These are phyloP conservation scores for Periophthalmus magnuspinnatus DNA, from an alignment of 2,797 vertebrate genomes.

Conservation along the genomic window DNA sequence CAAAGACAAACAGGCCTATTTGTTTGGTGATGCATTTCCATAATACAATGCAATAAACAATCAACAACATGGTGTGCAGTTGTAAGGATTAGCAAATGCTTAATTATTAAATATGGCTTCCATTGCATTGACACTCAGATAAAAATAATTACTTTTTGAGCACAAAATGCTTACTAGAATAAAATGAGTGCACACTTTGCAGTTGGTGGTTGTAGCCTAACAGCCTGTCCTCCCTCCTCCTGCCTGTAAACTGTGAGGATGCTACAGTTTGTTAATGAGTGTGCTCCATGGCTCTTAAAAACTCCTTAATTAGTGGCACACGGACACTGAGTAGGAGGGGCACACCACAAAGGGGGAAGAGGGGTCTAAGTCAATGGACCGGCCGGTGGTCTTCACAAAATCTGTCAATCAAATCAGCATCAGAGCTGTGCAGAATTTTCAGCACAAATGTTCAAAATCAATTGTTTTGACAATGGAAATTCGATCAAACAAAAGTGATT, in stretches of 20 bases:
- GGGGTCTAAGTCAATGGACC: constrained; percentile 28
- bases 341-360: background rate
- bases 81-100: constrained; percentile 18
- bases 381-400: constrained; percentile 15
- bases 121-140: constrained; percentile 7
- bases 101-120: constrained; percentile 1
- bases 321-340: constrained; percentile 54
- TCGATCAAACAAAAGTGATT: constrained; percentile 70
- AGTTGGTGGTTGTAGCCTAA: constrained; percentile 24
- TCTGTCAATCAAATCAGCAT: constrained; percentile 23
- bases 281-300: constrained; percentile 65
- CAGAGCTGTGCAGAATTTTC: constrained; percentile 31
- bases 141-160: constrained; percentile 8
- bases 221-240: constrained; percentile 27
- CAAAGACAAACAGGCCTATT: constrained; percentile 75
- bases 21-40: constrained; percentile 77
- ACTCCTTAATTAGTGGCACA: constrained; percentile 79
- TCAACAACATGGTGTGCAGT: constrained; percentile 34
- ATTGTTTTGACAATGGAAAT: constrained; percentile 55
- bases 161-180: constrained; percentile 6
- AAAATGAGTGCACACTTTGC: background rate
- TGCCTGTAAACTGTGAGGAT: constrained; percentile 64
- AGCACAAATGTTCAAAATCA: constrained; percentile 48
- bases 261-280: constrained; percentile 76
- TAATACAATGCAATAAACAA: constrained; percentile 76